A percentile compares a stretch with the other conserved stretches of the same genome.
phyloP scores from a whole-genome alignment of 2,797 vertebrate genomes.

The Emys orbicularis region DNA sequence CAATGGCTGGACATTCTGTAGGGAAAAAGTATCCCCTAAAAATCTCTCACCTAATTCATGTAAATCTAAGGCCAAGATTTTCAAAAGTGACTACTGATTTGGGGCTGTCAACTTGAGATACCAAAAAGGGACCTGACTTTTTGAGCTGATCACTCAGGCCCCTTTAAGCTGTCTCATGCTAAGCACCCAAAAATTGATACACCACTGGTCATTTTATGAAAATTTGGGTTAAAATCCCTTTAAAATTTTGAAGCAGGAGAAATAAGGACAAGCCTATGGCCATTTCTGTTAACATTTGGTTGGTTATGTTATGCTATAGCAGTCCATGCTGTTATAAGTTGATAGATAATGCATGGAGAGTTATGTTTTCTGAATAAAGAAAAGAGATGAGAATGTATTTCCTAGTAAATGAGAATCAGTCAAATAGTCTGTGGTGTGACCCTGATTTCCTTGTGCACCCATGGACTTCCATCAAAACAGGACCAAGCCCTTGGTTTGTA shows the following conservation, averaged over 20 bases:
- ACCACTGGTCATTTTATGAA: background rate
- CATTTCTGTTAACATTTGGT: background rate
- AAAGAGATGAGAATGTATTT: background rate
- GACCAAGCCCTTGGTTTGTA: constrained; percentile 13
- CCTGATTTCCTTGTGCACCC: background rate
- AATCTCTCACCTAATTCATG: background rate
- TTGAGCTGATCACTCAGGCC: background rate
- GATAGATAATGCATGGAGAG: background rate
- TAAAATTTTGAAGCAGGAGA: background rate
- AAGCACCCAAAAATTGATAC: background rate
- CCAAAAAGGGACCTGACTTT: background rate
- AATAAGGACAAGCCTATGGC: background rate
- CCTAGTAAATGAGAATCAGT: constrained; percentile 1
- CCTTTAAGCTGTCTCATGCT: background rate
- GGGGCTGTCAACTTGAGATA: background rate
- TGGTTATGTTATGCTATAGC: background rate
- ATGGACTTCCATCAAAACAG: background rate
- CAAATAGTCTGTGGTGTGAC: background rate
- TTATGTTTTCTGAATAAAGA: background rate
- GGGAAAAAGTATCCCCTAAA: background rate
- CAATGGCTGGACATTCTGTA: background rate
- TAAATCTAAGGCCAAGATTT: background rate
- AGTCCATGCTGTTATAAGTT: background rate
- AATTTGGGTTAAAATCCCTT: background rate
- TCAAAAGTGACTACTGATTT: background rate